Conservation (phyloP, 1,140 invertebrate species). For the Subanguina moxae region DNA sequence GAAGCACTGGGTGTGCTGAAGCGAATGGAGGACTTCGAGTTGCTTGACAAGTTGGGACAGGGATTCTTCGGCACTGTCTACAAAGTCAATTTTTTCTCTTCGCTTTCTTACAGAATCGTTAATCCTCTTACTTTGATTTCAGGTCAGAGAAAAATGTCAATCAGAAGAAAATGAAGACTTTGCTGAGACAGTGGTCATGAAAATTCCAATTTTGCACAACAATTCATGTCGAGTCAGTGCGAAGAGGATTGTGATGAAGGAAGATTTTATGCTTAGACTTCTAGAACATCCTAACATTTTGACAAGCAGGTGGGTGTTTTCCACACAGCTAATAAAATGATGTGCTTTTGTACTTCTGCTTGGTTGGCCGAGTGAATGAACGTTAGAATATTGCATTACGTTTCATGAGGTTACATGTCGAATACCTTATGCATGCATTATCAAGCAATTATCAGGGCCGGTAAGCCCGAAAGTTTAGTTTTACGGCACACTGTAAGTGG, state of each 20-base stretch:
- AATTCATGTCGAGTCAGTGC: conserved; percentile 19
- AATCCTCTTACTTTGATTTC: conserved; percentile 6
- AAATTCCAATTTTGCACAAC: conserved; percentile 36
- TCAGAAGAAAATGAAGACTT: not conserved
- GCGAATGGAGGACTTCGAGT: conserved; percentile 38
- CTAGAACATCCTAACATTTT: conserved; percentile 47
- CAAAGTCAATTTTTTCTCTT: conserved; percentile 26
- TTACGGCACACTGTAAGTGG: no score
- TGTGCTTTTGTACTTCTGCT: no score
- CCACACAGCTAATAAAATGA: conserved; percentile 10
- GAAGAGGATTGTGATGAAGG: conserved; percentile 33
- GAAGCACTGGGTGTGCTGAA: conserved; percentile 26
- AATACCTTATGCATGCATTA: no score
- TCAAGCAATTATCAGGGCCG: no score
- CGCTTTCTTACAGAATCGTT: no score
- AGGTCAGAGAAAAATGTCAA: conserved; percentile 28
- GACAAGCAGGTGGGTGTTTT: conserved; percentile 27
- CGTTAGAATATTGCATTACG: no score
- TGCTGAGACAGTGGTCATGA: conserved; percentile 35
- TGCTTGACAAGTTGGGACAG: conserved; percentile 36
- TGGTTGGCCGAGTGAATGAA: no score
- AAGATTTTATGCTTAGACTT: conserved; percentile 32
- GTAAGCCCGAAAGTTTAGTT: no score
- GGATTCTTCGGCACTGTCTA: conserved; percentile 47
- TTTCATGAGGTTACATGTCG: no score